Conservation (phyloP, 2,888 invertebrate genomes). For the Tetranychus piercei region DNA sequence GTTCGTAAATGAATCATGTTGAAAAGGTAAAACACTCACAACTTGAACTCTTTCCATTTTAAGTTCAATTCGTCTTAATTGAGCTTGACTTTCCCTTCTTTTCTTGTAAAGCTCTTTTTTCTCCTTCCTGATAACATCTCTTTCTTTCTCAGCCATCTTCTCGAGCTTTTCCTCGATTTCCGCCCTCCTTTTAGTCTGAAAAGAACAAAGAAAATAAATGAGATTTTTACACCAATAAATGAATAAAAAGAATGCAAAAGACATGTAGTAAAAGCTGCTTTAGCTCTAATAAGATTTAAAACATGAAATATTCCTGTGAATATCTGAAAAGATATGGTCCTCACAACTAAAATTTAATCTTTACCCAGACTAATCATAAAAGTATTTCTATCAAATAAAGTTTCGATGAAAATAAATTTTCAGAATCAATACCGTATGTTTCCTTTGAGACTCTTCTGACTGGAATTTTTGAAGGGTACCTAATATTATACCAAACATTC, state of each 20-base stretch:
- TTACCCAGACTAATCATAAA: not conserved
- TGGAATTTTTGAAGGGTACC: conserved; percentile 89
- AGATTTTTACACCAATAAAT: not conserved
- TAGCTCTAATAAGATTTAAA: no score
- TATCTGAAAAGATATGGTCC: no score
- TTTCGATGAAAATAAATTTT: not conserved
- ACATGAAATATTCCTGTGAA: no score
- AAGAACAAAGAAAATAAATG: not conserved
- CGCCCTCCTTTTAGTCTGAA: conserved; percentile 57
- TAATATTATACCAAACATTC: conserved; percentile 86
- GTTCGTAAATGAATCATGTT: no score
- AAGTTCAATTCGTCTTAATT: conserved; percentile 67
- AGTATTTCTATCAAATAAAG: no score
- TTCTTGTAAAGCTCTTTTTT: conserved; percentile 64
- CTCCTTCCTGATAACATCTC: conserved; percentile 62
- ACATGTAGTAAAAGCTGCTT: not conserved
- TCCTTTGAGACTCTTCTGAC: conserved; percentile 72
- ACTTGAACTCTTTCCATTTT: conserved; percentile 73
- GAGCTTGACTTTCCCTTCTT: conserved; percentile 65
- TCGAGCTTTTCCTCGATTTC: conserved; percentile 84
- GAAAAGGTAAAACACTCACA: conserved; percentile 36
- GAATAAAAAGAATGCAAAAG: not conserved
- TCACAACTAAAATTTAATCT: no score
- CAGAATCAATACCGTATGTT: conserved; percentile 46
- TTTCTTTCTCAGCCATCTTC: conserved; percentile 67